These are phyloP conservation scores for Ptilorrhoa leucosticta DNA, from an alignment of 2,113 vertebrate genomes.

Conservation along the genomic window DNA sequence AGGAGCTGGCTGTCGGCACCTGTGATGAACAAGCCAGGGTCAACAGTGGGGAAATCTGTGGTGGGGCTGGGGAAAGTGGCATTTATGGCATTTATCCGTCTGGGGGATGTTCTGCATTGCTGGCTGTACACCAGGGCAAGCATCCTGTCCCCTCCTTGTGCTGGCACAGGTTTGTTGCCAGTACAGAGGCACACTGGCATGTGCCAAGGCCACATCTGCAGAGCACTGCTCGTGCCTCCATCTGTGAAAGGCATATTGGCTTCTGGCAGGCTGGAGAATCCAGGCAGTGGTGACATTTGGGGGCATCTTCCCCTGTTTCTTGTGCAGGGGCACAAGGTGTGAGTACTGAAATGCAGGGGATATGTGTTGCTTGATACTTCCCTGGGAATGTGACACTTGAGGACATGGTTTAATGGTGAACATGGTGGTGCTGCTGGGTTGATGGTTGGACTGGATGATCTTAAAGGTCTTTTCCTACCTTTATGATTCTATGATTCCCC, in stretches of 20 bases:
- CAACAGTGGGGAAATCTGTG: not conserved
- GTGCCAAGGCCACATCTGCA: not conserved
- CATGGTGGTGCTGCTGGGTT: not conserved
- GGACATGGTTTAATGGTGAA: not conserved
- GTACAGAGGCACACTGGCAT: rapidly evolving
- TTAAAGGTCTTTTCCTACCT: not conserved
- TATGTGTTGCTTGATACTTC: not conserved
- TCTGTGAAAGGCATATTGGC: not conserved
- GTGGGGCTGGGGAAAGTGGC: not conserved
- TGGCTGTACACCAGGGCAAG: not conserved
- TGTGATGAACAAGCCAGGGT: not conserved
- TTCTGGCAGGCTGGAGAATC: not conserved
- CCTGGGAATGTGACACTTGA: not conserved
- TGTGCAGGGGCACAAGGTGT: not conserved
- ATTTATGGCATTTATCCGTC: not conserved
- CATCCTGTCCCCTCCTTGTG: not conserved
- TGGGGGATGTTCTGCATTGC: not conserved
- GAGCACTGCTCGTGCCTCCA: not conserved
- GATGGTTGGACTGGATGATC: not conserved
- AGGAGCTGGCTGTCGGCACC: not conserved
- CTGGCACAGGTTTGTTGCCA: not conserved
- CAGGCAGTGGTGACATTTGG: not conserved
- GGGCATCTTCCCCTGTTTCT: not conserved
- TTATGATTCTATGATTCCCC: not conserved
- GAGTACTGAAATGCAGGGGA: not conserved